Evolutionary conservation across 2,797 vertebrate genomes (phyloP).

Genomic region (Sardinella longiceps): DNA sequence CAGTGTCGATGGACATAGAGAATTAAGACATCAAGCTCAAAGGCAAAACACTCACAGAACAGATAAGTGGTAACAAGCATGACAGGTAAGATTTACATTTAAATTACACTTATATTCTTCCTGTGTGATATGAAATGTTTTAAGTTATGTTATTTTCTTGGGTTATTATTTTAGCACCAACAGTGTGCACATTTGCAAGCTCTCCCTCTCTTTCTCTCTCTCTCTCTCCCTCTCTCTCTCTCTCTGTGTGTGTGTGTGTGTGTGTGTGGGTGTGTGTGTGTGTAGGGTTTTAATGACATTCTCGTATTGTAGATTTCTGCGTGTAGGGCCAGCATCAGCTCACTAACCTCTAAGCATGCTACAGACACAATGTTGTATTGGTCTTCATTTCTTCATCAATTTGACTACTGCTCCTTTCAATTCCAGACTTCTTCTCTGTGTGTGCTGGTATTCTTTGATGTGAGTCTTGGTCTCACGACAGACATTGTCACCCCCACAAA

Average conservation of each 20-base stretch:
- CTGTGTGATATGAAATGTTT: not conserved
- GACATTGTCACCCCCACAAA: constrained; percentile 6
- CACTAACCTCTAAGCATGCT: not conserved
- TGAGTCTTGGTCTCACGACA: constrained; percentile 9
- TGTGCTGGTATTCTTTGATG: constrained; percentile 8
- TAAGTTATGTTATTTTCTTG: not conserved
- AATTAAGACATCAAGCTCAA: not conserved
- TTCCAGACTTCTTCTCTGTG: not conserved
- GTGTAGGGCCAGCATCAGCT: not conserved
- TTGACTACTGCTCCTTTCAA: constrained; percentile 9
- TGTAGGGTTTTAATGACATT: not conserved
- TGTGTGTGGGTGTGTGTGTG: not conserved
- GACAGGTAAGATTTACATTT: not conserved
- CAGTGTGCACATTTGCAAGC: not conserved
- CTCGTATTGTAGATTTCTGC: not conserved
- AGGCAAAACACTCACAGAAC: not conserved
- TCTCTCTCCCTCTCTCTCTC: too few relatives aligned
- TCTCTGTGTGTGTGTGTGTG: not conserved
- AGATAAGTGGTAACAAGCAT: not conserved
- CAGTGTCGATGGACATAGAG: not conserved
- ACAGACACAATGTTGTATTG: not conserved
- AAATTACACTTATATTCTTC: not conserved
- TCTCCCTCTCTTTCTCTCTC: too few relatives aligned
- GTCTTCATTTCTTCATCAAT: not conserved
- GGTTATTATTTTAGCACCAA: not conserved